Conservation (phyloP, 2,113 vertebrate genomes). For the Gila orcuttii region DNA sequence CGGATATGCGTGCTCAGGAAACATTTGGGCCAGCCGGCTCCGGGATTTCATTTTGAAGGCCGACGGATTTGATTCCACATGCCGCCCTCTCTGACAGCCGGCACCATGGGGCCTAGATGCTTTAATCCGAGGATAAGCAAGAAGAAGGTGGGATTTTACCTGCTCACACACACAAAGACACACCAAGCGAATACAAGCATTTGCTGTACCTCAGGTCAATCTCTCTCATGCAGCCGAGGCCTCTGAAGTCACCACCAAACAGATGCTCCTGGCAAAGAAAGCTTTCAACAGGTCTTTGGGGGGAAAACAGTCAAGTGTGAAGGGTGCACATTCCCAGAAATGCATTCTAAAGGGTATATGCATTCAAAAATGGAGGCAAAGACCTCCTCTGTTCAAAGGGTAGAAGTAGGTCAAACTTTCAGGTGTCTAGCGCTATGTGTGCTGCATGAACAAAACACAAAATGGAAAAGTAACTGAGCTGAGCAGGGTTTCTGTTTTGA, state of each 20-base stretch:
- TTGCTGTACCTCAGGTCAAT: constrained; percentile 31
- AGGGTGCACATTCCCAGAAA: constrained; percentile 14
- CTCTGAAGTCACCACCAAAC: constrained; percentile 43
- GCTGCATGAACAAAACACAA: constrained; percentile 7
- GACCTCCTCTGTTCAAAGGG: constrained; percentile 33
- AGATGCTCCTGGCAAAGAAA: constrained; percentile 5
- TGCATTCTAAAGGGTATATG: constrained; percentile 20
- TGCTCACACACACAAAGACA: constrained; percentile 32
- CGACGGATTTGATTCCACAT: constrained; percentile 51
- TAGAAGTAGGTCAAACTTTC: constrained; percentile 56
- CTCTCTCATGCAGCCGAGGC: constrained; percentile 27
- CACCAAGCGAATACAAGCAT: background rate
- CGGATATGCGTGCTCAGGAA: constrained; percentile 19
- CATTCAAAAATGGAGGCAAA: background rate
- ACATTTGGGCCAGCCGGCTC: constrained; percentile 27
- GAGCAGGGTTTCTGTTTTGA: background rate
- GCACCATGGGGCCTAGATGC: constrained; percentile 34
- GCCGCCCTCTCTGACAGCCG: constrained; percentile 36
- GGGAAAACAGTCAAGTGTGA: constrained; percentile 19
- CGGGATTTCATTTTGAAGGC: constrained; percentile 41
- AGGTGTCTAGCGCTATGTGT: constrained; percentile 21
- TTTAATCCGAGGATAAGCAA: constrained; percentile 53
- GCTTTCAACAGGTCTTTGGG: constrained; percentile 42
- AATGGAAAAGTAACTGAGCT: constrained; percentile 7
- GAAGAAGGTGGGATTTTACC: constrained; percentile 42